Conservation (phyloP, 2,888 invertebrate species). For the Sminthurinus aureus region DNA sequence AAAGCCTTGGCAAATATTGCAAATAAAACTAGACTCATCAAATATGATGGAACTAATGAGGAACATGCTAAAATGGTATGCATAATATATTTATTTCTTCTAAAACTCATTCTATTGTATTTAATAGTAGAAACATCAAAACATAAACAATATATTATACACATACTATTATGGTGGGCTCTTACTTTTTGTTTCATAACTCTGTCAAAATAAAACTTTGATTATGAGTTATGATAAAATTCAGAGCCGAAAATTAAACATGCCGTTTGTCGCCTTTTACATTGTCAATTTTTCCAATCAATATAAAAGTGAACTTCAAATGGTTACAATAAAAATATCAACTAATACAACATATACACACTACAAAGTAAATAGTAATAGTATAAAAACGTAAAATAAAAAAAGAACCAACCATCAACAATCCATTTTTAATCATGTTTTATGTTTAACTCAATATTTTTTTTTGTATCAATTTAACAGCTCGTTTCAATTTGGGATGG, state of each 20-base stretch:
- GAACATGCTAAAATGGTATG: slow-evolving; percentile 34
- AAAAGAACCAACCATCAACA: no score
- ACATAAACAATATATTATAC: no score
- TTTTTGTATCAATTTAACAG: slow-evolving; percentile 25
- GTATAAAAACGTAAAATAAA: no score
- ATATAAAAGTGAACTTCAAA: slow-evolving; percentile 19
- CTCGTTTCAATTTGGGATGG: slow-evolving; percentile 66
- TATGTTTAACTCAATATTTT: no score
- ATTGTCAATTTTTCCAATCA: slow-evolving; percentile 7
- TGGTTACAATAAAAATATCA: no score
- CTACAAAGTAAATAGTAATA: no score
- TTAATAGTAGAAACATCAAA: no score
- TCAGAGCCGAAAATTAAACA: slow-evolving; percentile 11
- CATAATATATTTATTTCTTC: not conserved
- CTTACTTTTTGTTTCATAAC: not conserved
- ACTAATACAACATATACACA: no score
- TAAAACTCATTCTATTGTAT: not conserved
- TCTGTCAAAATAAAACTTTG: slow-evolving; percentile 15
- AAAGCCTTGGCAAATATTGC: slow-evolving; percentile 30
- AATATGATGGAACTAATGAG: slow-evolving; percentile 48
- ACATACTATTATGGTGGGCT: no score
- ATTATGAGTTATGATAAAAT: not conserved
- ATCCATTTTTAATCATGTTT: no score
- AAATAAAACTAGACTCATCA: slow-evolving; percentile 45
- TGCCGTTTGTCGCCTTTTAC: slow-evolving; percentile 11